Evolutionary conservation across 2,113 vertebrate genomes (phyloP).

Genomic region (Mus pahari): DNA sequence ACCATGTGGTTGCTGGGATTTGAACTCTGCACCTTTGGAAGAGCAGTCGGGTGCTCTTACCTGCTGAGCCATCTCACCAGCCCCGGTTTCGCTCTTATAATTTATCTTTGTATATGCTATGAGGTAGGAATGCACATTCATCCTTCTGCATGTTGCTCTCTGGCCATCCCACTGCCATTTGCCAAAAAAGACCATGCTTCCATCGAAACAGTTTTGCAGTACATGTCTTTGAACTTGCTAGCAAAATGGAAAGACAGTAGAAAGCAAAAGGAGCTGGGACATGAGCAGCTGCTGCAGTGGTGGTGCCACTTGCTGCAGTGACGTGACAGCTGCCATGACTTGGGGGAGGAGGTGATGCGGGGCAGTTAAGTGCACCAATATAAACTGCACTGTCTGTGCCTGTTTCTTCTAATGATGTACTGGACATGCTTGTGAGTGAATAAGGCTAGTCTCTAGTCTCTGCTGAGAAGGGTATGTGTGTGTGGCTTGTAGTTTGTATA

Average conservation of each 20-base stretch:
- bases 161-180: not conserved
- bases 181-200: not conserved
- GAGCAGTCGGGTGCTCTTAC: too few relatives aligned
- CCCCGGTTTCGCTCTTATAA: slow-evolving; percentile 17
- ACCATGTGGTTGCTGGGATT: too few relatives aligned
- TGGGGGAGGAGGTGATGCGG: not conserved
- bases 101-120: not conserved
- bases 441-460: not conserved
- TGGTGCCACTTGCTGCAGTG: not conserved
- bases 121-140: not conserved
- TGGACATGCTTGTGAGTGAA: not conserved
- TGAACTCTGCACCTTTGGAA: too few relatives aligned
- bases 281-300: not conserved
- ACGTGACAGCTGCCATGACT: not conserved
- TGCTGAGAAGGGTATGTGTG: not conserved
- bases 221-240: not conserved
- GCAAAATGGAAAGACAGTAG: not conserved
- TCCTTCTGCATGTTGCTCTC: not conserved
- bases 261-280: not conserved
- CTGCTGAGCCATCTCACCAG: too few relatives aligned
- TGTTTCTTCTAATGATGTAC: not conserved
- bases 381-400: not conserved
- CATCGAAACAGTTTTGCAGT: not conserved
- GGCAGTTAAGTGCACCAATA: not conserved
- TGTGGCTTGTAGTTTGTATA: not conserved